Conservation (phyloP, 2,888 invertebrate genomes). For the Aleiodes leptofemur region DNA sequence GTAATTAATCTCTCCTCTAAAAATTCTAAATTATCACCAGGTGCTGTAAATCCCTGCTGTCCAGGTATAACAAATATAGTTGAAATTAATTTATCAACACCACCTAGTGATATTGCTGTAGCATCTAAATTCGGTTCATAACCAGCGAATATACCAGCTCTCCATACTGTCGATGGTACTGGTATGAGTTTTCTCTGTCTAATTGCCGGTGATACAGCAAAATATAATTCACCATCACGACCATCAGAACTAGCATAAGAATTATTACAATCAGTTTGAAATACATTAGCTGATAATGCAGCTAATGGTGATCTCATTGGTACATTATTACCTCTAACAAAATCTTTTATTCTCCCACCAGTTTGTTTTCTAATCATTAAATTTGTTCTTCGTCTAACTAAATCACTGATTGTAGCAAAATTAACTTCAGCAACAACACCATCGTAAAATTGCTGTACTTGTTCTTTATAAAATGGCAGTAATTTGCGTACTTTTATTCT, state of each 20-base stretch:
- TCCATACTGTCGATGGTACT: slow-evolving; percentile 89
- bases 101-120: slow-evolving; percentile 87
- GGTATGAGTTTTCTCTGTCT: slow-evolving; percentile 88
- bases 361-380: slow-evolving; percentile 87
- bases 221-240: slow-evolving; percentile 90
- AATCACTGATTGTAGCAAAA: slow-evolving; percentile 88
- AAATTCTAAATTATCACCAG: slow-evolving; percentile 86
- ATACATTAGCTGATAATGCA: slow-evolving; percentile 88
- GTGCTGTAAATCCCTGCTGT: slow-evolving; percentile 87
- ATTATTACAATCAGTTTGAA: slow-evolving; percentile 90
- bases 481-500: slow-evolving; percentile 85
- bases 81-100: slow-evolving; percentile 83
- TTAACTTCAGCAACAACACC: slow-evolving; percentile 91
- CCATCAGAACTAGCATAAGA: slow-evolving; percentile 84
- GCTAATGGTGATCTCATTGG: slow-evolving; percentile 86
- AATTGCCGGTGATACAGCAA: slow-evolving; percentile 87
- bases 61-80: slow-evolving; percentile 91
- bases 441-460: slow-evolving; percentile 91
- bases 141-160: slow-evolving; percentile 86
- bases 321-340: slow-evolving; percentile 84
- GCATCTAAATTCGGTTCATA: slow-evolving; percentile 91
- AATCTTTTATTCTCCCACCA: slow-evolving; percentile 86
- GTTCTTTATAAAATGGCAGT: slow-evolving; percentile 90
- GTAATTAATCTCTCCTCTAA: slow-evolving; percentile 84
- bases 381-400: slow-evolving; percentile 88